phyloP scores from a whole-genome alignment of 2,113 vertebrate genomes.

The Hemibagrus wyckioides region DNA sequence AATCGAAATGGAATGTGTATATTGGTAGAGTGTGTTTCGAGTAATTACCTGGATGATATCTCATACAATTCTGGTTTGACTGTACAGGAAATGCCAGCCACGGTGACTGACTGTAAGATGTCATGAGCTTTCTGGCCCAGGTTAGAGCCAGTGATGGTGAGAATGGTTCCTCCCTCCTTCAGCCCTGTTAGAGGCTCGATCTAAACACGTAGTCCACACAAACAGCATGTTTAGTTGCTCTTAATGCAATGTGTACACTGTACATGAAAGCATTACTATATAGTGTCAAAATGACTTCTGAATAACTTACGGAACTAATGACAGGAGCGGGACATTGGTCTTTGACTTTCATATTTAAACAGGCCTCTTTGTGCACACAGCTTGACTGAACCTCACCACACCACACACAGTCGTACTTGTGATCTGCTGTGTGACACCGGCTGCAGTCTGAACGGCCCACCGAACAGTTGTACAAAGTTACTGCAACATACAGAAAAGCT shows the following conservation, averaged over 20 bases:
- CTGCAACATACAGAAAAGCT: constrained; percentile 63
- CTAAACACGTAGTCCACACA: constrained; percentile 63
- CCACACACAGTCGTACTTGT: constrained; percentile 91
- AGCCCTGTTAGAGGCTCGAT: constrained; percentile 91
- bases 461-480: constrained; percentile 93
- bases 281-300: neutral
- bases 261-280: neutral
- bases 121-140: constrained; percentile 92
- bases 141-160: constrained; percentile 95
- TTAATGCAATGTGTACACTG: neutral
- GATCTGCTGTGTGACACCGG: constrained; percentile 87
- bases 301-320: constrained; percentile 82
- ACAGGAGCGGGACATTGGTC: constrained; percentile 88
- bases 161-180: constrained; percentile 85
- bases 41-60: constrained; percentile 88
- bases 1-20: neutral
- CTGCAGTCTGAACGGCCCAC: constrained; percentile 93
- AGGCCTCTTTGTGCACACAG: constrained; percentile 83
- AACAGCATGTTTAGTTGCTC: neutral
- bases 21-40: neutral
- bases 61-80: constrained; percentile 84
- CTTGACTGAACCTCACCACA: constrained; percentile 79
- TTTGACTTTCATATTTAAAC: constrained; percentile 75
- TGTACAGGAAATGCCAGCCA: constrained; percentile 84
- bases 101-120: constrained; percentile 83